A percentile compares a stretch with the other conserved stretches of the same genome.
phyloP scores from a whole-genome alignment of 2,113 vertebrate genomes.

The Monopterus albus region DNA sequence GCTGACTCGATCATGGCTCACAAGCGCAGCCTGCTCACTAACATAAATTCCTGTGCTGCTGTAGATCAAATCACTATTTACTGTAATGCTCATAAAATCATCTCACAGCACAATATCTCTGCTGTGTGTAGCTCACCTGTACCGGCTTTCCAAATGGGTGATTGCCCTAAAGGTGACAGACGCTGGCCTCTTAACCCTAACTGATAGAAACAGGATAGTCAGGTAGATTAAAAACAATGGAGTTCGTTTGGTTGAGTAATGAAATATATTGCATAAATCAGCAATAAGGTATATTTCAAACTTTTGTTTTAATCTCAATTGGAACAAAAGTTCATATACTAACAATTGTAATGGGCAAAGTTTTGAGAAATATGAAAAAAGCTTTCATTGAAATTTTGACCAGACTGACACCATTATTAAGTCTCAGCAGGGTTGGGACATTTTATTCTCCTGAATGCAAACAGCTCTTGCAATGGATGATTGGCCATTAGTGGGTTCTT shows the following conservation, averaged over 20 bases:
- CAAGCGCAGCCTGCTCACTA: background rate
- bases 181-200: no score
- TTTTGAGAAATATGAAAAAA: constrained; percentile 39
- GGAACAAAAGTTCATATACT: background rate
- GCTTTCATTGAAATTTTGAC: constrained; percentile 24
- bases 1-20: background rate
- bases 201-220: no score
- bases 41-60: background rate
- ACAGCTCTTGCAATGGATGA: constrained; percentile 11
- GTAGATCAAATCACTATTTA: background rate
- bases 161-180: no score
- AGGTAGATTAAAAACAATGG: no score
- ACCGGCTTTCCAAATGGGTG: no score
- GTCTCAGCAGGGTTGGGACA: constrained; percentile 26
- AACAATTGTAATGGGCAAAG: constrained; percentile 45
- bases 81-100: background rate
- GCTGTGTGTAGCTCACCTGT: no score
- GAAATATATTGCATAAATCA: background rate
- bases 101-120: background rate
- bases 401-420: constrained; percentile 47
- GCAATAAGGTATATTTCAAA: background rate
- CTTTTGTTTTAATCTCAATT: constrained; percentile 11
- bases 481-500: constrained; percentile 37
- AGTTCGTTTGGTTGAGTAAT: background rate
- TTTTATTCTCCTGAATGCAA: constrained; percentile 32